Conservation (phyloP, 2,113 vertebrate genomes). For the Catharus minimus region DNA sequence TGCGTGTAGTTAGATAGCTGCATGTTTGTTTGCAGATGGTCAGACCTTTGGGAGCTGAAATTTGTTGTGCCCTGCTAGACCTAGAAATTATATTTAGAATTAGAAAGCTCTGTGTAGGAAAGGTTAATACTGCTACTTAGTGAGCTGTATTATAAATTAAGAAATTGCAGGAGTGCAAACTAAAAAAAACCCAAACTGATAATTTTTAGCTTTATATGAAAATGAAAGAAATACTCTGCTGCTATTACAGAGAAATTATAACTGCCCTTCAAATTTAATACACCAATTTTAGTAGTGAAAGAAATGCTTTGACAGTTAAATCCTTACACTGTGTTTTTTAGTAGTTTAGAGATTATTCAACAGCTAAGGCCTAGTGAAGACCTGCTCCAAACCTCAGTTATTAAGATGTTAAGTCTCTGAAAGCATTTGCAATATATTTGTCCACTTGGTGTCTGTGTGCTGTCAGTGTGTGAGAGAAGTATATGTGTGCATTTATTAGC, state of each 20-base stretch:
- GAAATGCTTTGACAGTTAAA: background rate
- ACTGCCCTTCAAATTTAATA: background rate
- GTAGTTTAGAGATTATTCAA: background rate
- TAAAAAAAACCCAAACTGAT: background rate
- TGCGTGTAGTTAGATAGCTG: conserved; percentile 9
- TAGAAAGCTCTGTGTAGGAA: background rate
- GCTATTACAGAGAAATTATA: background rate
- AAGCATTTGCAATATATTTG: background rate
- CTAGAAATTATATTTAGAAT: background rate
- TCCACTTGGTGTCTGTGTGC: background rate
- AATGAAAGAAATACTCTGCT: background rate
- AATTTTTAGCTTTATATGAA: background rate
- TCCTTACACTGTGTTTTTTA: background rate
- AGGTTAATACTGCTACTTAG: background rate
- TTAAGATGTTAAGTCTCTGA: background rate
- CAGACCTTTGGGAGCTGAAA: background rate
- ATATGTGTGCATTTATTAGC: background rate
- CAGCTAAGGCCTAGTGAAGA: background rate
- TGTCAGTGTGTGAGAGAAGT: background rate
- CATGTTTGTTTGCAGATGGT: background rate
- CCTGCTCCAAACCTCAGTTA: background rate
- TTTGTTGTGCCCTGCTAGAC: background rate
- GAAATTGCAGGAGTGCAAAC: background rate
- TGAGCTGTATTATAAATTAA: background rate
- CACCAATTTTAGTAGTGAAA: background rate